phyloP scores from a whole-genome alignment of 2,797 vertebrate species.

The Catostomus latipinnis region DNA sequence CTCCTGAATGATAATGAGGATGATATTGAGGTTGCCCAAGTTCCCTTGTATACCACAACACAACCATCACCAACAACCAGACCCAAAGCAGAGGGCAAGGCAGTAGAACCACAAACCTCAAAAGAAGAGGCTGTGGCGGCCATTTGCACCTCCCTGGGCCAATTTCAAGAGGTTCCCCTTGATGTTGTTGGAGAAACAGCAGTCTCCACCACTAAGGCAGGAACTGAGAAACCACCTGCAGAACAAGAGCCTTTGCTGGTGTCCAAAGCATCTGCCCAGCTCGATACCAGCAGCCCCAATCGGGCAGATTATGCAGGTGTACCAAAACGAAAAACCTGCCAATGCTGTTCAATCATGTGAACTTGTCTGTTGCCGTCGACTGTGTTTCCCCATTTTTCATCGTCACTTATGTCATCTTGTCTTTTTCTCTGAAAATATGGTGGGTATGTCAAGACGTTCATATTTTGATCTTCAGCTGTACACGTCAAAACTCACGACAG shows the following conservation, averaged over 20 bases:
- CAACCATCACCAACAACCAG: constrained; percentile 23
- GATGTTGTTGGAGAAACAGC: constrained; percentile 33
- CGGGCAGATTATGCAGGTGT: constrained; percentile 36
- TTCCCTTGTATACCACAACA: constrained; percentile 63
- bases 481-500: background rate
- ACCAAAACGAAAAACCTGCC: constrained; percentile 72
- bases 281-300: constrained; percentile 51
- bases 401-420: constrained; percentile 15
- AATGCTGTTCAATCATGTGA: constrained; percentile 81
- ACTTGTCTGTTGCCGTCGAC: constrained; percentile 1
- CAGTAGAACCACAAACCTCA: background rate
- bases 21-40: constrained; percentile 46
- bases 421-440: constrained; percentile 5
- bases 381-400: constrained; percentile 13
- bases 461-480: background rate
- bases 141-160: constrained; percentile 4
- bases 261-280: constrained; percentile 48
- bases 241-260: constrained; percentile 74
- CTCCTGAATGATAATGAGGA: constrained; percentile 51
- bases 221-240: constrained; percentile 27
- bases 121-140: background rate
- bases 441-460: background rate
- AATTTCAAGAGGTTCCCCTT: constrained; percentile 75
- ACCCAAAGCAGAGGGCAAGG: constrained; percentile 35
- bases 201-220: constrained; percentile 19